These are phyloP conservation scores for Theristicus caerulescens DNA, from an alignment of 2,113 vertebrate species.

Conservation along the genomic window DNA sequence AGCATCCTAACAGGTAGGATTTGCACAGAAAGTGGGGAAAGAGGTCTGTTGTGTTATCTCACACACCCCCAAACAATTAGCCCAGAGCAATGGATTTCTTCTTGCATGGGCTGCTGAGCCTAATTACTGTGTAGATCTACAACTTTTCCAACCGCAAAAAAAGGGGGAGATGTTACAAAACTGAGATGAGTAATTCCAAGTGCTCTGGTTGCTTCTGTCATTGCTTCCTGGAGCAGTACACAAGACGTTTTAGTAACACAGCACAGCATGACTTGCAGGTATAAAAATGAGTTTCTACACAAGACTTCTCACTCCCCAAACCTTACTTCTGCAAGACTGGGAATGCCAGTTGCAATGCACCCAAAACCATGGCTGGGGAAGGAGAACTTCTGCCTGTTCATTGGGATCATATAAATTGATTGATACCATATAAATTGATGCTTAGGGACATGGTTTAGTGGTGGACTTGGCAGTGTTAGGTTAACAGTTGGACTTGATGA, in stretches of 20 bases:
- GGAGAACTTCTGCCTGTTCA: background rate
- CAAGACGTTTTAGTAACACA: background rate
- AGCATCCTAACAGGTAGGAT: background rate
- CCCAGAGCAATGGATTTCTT: background rate
- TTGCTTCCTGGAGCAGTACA: background rate
- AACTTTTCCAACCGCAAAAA: background rate
- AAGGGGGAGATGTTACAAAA: background rate
- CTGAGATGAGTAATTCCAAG: background rate
- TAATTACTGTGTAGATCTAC: background rate
- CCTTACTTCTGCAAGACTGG: background rate
- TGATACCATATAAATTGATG: too few relatives aligned
- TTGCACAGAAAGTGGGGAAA: background rate
- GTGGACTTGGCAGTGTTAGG: too few relatives aligned
- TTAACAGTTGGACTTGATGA: too few relatives aligned
- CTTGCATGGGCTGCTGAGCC: background rate
- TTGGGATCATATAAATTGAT: background rate
- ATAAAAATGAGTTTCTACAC: background rate
- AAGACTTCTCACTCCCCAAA: background rate
- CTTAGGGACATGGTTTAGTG: too few relatives aligned
- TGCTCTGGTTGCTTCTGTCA: background rate
- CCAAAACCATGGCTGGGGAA: background rate
- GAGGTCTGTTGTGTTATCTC: background rate
- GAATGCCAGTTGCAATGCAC: background rate
- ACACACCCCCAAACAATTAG: background rate
- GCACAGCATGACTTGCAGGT: background rate